Evolutionary conservation across 1,140 invertebrate species (phyloP), one percentile per base, ranked within the genome.

Genomic region (Kradibia gibbosae): DNA sequence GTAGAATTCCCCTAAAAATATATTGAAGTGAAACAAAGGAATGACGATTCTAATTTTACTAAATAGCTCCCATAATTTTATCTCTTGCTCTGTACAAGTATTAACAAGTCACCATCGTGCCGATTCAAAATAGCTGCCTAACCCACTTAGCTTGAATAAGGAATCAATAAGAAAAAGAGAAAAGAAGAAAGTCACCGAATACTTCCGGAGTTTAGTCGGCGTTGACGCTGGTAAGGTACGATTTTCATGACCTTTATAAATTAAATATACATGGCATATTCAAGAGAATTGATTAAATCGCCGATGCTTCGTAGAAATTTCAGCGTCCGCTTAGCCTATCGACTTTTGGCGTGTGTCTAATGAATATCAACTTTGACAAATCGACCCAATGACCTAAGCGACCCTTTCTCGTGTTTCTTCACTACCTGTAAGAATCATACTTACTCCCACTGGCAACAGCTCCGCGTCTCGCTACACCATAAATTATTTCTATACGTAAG

Each of bases 151-250:
- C 5, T 13, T 67, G 7, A 42, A 17, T 48, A 65, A 25, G 31
- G 39, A 70, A 55, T 67, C 57, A 55, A 70, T 39, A 70, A 70
- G 28, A 65, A 78, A 53, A 78, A 70, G 34, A 80, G 53, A 60
- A 71, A 78, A 72, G 65, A 71, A 71, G 77, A 79, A 79, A 79
- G 77, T 53, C 28, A 28, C 31, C 48, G 50, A 78, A 55, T 31
- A 45, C 53, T 55, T 72, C 77, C n/a, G 67, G 34, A 45, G 25
- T 39, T 4, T 20, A 25, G 67, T 36, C 48, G 50, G 60, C 72
- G 39, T 3, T n/a, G n/a, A 13, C 25, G 25, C 17, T 13, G 20
- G 28, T 28, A 31, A n/a, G 22, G 1, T 25, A 28, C 50, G 31
- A 72, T 72, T 72, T 55, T 36, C 50, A 15, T 22, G 45, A 75